Base-by-base conservation (phyloP, 2,888 invertebrate genomes). In the Acheta domesticus region DNA sequence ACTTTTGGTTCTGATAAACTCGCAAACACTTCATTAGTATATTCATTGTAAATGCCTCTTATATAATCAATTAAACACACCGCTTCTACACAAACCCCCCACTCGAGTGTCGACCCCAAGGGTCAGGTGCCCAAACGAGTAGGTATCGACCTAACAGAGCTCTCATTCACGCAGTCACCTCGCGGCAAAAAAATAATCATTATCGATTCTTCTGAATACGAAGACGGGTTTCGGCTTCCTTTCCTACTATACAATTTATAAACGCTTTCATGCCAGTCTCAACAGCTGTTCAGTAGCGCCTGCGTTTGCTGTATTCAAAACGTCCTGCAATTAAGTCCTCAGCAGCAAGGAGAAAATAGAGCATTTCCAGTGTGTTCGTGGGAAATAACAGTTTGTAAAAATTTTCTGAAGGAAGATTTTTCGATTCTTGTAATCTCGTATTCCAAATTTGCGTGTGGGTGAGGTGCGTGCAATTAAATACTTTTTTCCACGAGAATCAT, bases 361-460 rank as follows among this genome's bases (percentile, higher is more conserved):
- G 62, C 62, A 62, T n/a, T 19, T 62, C 8, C 14, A 62, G 14
- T n/a, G 62, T 19, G 62, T n/a, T 19, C 36, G 62, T 14, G 62
- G 62, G 14, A 62, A 62, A 62, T 62, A 19, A 62, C 62, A n/a
- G 62, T 62, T 62, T 62, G 62, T 16, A 19, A 12, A 62, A 62
- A 62, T 62, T n/a, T 62, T 36, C n/a, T 19, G 16, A 36, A 36
- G 36, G 8, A 36, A 19, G 62, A 62, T 62, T n/a, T 12, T n/a
- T n/a, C 62, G 62, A 62, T 12, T n/a, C 62, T 62, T 62, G 62
- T 62, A 62, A 62, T 62, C 62, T 62, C 14, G 62, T 62, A 62
- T 62, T 62, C 62, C 62, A 62, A n/a, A 62, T 62, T 62, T n/a
- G 14, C 62, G 62, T 62, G 62, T 62, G 62, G 36, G n/a, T n/a